Evolutionary conservation across 2,113 vertebrate species (phyloP).

Genomic region (Sinocyclocheilus anophthalmus): DNA sequence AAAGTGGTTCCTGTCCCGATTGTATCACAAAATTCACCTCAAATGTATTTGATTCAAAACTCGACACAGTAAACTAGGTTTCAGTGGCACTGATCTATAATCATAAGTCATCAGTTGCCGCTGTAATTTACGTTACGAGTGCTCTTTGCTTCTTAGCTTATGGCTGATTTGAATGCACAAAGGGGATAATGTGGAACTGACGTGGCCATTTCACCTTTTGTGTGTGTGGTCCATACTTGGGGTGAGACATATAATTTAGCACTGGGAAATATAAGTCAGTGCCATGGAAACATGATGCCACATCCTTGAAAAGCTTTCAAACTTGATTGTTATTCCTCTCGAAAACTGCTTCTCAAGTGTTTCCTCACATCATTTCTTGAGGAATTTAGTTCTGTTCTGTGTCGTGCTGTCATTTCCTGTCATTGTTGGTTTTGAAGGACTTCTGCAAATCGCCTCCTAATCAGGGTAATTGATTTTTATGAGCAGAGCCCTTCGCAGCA

Average conservation of each 20-base stretch:
- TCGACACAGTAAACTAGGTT: neutral
- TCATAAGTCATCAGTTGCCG: neutral
- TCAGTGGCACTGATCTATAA: neutral
- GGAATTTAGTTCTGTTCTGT: neutral
- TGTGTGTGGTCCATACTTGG: no score
- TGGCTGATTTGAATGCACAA: neutral
- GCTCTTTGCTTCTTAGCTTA: neutral
- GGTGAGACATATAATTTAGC: slow-evolving; percentile 7
- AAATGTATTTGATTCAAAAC: neutral
- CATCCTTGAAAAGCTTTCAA: neutral
- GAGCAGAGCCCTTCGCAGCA: neutral
- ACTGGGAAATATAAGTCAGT: neutral
- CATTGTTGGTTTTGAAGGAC: slow-evolving; percentile 7
- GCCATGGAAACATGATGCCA: slow-evolving; percentile 24
- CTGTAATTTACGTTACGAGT: neutral
- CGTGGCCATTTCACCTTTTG: neutral
- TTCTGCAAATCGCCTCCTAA: slow-evolving; percentile 27
- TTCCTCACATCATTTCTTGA: neutral
- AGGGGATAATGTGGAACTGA: neutral
- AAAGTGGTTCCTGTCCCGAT: neutral
- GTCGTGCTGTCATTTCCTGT: neutral
- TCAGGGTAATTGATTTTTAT: slow-evolving; percentile 40
- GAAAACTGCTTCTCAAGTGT: neutral
- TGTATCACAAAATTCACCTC: neutral
- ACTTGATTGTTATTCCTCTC: neutral